Base-by-base conservation (phyloP, 2,888 invertebrate genomes). In the Lasioglossum marginatum region DNA sequence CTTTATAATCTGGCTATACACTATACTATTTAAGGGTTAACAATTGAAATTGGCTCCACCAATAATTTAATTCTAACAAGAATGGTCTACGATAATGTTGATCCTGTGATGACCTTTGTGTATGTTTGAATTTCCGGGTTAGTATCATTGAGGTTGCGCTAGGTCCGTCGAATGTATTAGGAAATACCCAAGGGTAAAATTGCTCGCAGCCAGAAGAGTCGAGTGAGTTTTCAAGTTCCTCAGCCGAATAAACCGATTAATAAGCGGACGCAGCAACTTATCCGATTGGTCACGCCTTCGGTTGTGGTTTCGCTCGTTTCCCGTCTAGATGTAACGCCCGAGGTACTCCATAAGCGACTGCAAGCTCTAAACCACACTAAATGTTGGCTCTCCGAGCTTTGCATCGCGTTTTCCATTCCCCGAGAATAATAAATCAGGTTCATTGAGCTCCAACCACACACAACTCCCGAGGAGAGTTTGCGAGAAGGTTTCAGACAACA, bases 251-350 rank as follows among this genome's bases (percentile, higher is more conserved):
- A 60, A 60, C 60, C 60, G 60, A 60, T 60, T 60, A 60, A 60
- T 60, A 60, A 60, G 60, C 60, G 60, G 60, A 60, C 60, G 60
- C 60, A 27, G 60, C 60, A 60, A 60, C n/a, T 60, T 27, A 60
- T 60, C 60, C 60, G 27, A 27, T 60, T 60, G 60, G 60, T 60
- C 60, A 60, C 60, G 60, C 60, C 27, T 60, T 60, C 10, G 27
- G 60, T 60, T 60, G 60, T 60, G 60, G 60, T 60, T 60, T 60
- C 60, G 60, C 60, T 60, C 60, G 60, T 60, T 60, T 60, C 27
- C 60, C 60, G 27, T 60, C 60, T 27, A 60, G 60, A 60, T 52
- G 74, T 57, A 52, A 74, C 52, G 74, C 23, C 52, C 3, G 48
- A 45, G 27, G 16, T 60, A 70, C 27, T 60, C 27, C 14, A 27